Conservation (phyloP, 2,113 vertebrate species). For the Engystomops pustulosus region DNA sequence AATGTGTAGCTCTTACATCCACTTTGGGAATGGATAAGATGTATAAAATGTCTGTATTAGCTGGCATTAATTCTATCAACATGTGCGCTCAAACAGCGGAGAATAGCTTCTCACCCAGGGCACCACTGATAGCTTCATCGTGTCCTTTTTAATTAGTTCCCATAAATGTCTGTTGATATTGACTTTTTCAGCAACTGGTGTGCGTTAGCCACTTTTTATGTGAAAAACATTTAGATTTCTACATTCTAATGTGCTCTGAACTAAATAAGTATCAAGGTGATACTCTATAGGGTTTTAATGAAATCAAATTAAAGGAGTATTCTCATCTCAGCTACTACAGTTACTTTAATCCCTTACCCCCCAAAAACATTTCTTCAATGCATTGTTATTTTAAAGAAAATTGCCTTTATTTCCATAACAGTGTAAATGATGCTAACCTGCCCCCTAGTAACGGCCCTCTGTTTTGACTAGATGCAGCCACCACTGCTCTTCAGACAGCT, state of each 20-base stretch:
- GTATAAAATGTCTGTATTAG: slow-evolving; percentile 5
- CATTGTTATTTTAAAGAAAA: too few species aligned
- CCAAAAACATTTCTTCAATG: too few species aligned
- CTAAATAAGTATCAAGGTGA: background rate
- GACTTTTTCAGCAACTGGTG: background rate
- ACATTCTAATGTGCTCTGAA: background rate
- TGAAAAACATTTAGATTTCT: background rate
- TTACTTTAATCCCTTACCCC: too few species aligned
- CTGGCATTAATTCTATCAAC: slow-evolving; percentile 8
- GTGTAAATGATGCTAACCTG: too few species aligned
- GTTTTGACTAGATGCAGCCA: too few species aligned
- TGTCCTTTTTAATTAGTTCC: slow-evolving; percentile 20
- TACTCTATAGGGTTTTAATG: background rate
- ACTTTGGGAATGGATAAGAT: background rate
- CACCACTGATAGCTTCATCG: background rate
- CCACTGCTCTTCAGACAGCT: too few species aligned
- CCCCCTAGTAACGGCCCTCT: too few species aligned
- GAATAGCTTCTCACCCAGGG: background rate
- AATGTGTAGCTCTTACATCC: background rate
- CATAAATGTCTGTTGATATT: background rate
- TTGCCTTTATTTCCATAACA: too few species aligned
- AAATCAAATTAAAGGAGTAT: too few species aligned
- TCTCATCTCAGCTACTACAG: too few species aligned
- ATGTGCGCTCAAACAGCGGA: background rate
- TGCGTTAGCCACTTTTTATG: background rate